Conservation (phyloP, 53 echinoderm and acorn worm genomes). For the Luidia sarsii region DNA sequence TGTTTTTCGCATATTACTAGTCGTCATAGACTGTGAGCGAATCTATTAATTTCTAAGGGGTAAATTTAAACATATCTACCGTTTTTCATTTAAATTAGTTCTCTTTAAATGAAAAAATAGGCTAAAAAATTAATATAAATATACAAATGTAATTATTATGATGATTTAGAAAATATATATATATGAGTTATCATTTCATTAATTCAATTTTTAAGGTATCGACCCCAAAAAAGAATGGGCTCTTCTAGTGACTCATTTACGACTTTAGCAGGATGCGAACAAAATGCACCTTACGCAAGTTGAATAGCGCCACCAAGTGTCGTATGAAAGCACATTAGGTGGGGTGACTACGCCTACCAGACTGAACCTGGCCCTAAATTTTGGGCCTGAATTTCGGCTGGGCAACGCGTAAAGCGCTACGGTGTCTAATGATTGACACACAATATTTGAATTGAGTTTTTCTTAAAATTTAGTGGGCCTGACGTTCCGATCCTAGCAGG, state of each 20-base stretch:
- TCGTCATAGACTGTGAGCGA: no score
- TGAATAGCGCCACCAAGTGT: conserved; percentile 20
- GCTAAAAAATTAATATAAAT: background rate
- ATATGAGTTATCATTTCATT: background rate
- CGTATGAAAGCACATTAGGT: no score
- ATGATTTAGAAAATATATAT: background rate
- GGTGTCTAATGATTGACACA: no score
- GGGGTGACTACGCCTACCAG: no score
- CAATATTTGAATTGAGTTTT: no score
- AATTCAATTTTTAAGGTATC: background rate
- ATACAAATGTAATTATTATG: background rate
- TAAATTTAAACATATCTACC: background rate
- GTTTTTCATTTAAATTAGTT: background rate
- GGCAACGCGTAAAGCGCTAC: no score
- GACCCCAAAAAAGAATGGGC: background rate
- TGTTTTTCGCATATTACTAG: background rate
- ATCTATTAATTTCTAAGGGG: background rate
- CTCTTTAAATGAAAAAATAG: no score
- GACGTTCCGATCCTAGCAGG: no score
- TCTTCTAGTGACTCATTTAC: conserved; percentile 11
- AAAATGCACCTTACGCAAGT: conserved; percentile 27
- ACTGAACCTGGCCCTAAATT: no score
- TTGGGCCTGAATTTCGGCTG: no score
- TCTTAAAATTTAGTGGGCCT: no score
- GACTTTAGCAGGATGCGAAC: background rate